Base-by-base conservation (phyloP, 1,140 invertebrate genomes). In the Lepidurus apus region DNA sequence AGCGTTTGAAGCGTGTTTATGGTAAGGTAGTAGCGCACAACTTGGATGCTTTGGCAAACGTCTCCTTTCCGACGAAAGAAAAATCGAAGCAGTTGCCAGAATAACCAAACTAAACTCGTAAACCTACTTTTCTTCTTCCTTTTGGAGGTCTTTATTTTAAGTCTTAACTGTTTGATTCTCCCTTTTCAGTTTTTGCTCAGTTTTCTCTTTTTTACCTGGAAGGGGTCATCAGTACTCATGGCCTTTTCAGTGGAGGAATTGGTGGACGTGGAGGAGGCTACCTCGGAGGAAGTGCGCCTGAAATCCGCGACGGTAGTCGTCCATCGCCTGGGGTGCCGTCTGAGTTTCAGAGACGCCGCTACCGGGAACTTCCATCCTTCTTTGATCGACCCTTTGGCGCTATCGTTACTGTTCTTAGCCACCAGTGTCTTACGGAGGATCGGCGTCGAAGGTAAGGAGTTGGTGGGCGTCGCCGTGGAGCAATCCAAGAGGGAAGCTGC, bases 231-330 rank as follows among this genome's bases (percentile, higher is more conserved):
- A 10, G 47, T 65, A 42, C 42, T 74, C 7, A 17, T n/a, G 24
- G 73, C 77, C 74, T 77, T 77, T 53, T 45, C 76, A 26, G 76
- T 34, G 45, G 76, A 42, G 9, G 43, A 75, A 24, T 65, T 65
- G 9, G 53, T 65, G 21, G 53, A 65, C 17, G 53, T 65, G 6
- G 53, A 65, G 47, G 47, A 65, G 6, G 53, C 53, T 3, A 65
- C 8, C 21, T 65, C 53, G 53, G 53, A 65, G 9, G 53, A 65
- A 17, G 53, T 65, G 21, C 53, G 53, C 5, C 53, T 4, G 13
- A 65, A 65, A 65, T 17, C 13, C 53, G 9, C 74, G 7, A 43
- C 26, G 42, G 26, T 77, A 9, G 47, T 26, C 42, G 75, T 77
- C 75, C 75, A 77, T 13, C 75, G 43, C 47, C 75, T 1, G 7